phyloP scores from a whole-genome alignment of 2,797 vertebrate species.

The Pogonophryne albipinna region DNA sequence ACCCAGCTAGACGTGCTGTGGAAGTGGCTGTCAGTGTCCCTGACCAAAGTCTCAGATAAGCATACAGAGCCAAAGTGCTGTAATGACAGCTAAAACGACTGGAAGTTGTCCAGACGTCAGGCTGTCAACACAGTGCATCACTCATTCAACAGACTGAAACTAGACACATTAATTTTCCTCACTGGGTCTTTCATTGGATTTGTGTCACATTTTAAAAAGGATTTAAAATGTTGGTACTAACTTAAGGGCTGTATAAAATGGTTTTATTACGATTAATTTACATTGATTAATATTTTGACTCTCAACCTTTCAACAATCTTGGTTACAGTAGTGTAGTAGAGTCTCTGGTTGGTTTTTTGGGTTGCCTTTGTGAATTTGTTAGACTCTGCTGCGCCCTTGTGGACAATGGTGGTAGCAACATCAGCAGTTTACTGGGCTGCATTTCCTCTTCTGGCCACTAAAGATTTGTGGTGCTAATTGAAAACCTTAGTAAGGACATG shows the following conservation, averaged over 20 bases:
- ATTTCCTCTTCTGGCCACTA: slow-evolving; percentile 34
- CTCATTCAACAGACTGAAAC: neutral
- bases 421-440: neutral
- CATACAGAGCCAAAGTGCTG: slow-evolving; percentile 14
- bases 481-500: neutral
- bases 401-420: slow-evolving; percentile 20
- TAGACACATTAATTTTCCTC: neutral
- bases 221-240: neutral
- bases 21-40: slow-evolving; percentile 23
- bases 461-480: slow-evolving; percentile 13
- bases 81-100: slow-evolving; percentile 29
- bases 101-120: slow-evolving; percentile 23
- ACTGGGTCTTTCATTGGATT: too few species aligned
- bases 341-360: neutral
- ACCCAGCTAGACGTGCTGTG: slow-evolving; percentile 2
- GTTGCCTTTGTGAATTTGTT: slow-evolving; percentile 21
- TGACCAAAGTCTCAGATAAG: slow-evolving; percentile 29
- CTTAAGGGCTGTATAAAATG: neutral
- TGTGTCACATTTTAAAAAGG: neutral
- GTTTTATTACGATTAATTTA: neutral
- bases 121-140: slow-evolving; percentile 40
- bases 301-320: neutral
- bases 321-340: neutral
- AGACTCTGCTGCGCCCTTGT: slow-evolving; percentile 58
- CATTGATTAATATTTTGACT: neutral